Evolutionary conservation across 2,113 vertebrate species (phyloP).

Genomic region (Caloenas nicobarica): DNA sequence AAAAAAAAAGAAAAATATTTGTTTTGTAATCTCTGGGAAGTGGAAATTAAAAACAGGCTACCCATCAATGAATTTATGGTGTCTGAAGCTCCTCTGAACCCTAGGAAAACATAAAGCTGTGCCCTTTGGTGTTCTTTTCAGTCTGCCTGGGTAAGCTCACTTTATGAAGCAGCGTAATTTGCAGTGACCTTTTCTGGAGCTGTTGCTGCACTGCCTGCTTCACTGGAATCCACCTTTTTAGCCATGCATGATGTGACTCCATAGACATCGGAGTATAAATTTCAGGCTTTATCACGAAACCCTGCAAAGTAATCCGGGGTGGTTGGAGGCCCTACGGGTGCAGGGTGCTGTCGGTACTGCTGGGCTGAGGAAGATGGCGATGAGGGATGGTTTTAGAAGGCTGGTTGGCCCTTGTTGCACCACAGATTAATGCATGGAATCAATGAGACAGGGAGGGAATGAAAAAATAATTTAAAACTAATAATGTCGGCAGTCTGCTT

Average conservation of each 20-base stretch:
- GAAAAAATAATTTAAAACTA: background rate
- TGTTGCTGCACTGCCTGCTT: constrained; percentile 16
- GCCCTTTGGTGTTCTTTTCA: background rate
- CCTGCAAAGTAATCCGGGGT: background rate
- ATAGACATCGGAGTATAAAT: background rate
- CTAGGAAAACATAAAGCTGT: background rate
- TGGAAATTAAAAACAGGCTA: background rate
- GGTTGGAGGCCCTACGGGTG: fast-evolving
- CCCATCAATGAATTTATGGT: background rate
- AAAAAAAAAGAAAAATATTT: background rate
- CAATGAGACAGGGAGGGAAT: fast-evolving
- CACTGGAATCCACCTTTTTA: constrained; percentile 28
- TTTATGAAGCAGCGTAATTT: constrained; percentile 40
- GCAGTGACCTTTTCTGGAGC: constrained; percentile 40
- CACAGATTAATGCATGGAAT: background rate
- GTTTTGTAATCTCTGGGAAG: background rate
- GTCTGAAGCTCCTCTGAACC: background rate
- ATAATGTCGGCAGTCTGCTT: background rate
- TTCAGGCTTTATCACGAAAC: background rate
- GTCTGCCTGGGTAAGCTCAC: background rate
- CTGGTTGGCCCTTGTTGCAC: background rate
- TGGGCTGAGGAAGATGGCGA: background rate
- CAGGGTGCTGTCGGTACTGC: fast-evolving
- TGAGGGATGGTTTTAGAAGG: background rate
- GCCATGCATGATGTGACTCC: background rate